Percentiles rank a stretch among this genome's conserved stretches.
These are phyloP conservation scores for Protomyctophum bolini DNA, from an alignment of 2,113 vertebrate species.

Conservation along the genomic window DNA sequence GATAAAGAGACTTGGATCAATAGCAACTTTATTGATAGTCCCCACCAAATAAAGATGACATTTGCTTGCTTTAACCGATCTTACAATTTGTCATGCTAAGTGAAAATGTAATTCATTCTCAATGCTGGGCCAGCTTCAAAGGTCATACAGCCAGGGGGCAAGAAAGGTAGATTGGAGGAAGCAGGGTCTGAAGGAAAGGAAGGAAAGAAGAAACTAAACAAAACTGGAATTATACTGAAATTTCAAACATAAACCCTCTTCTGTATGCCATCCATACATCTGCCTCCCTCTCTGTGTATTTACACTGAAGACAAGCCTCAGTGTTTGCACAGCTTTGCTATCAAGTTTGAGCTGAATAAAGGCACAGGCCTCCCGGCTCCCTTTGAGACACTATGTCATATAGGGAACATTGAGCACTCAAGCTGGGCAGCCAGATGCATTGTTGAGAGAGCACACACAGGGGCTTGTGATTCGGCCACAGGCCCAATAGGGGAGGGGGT, in stretches of 20 bases:
- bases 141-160: slow-evolving; percentile 29
- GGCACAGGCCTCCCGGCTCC: slow-evolving; percentile 68
- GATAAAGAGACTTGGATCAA: slow-evolving; percentile 71
- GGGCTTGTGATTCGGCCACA: slow-evolving; percentile 71
- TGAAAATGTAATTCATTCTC: slow-evolving; percentile 59
- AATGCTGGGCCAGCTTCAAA: slow-evolving; percentile 33
- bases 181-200: neutral
- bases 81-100: slow-evolving; percentile 70
- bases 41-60: slow-evolving; percentile 74
- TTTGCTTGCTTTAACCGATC: slow-evolving; percentile 73
- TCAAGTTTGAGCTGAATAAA: slow-evolving; percentile 73
- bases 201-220: neutral
- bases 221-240: neutral
- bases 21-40: slow-evolving; percentile 75
- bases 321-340: slow-evolving; percentile 68
- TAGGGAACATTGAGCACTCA: slow-evolving; percentile 77
- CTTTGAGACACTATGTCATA: slow-evolving; percentile 69
- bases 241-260: neutral
- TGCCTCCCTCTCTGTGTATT: slow-evolving; percentile 51
- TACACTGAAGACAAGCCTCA: slow-evolving; percentile 46
- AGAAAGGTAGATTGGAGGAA: neutral
- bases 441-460: slow-evolving; percentile 71
- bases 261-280: too few species aligned
- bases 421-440: slow-evolving; percentile 66
- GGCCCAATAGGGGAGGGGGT: slow-evolving; percentile 55